These are phyloP conservation scores for Prunella himalayana DNA, from an alignment of 2,113 vertebrate genomes.

Conservation along the genomic window DNA sequence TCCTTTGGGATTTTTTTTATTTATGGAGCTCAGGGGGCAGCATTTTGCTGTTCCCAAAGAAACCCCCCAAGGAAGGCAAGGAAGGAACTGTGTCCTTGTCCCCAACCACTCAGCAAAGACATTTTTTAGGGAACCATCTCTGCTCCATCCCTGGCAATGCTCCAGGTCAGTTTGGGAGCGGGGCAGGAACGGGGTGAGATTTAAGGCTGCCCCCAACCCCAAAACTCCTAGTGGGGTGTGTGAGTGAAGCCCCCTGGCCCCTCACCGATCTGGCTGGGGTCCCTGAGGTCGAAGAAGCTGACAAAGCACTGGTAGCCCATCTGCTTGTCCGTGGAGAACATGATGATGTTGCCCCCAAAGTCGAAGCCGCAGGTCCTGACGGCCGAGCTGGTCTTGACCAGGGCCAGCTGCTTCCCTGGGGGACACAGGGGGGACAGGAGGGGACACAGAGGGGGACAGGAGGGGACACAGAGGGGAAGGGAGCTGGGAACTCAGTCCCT, in stretches of 20 bases:
- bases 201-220: neutral
- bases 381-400: slow-evolving; percentile 91
- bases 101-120: too few species aligned
- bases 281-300: slow-evolving; percentile 91
- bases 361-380: slow-evolving; percentile 96
- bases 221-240: neutral
- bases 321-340: slow-evolving; percentile 99
- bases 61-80: neutral
- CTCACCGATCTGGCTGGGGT: slow-evolving; percentile 88
- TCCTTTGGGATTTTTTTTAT: too few species aligned
- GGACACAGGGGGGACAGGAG: neutral
- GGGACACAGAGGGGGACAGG: too few species aligned
- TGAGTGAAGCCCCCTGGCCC: neutral
- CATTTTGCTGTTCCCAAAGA: neutral
- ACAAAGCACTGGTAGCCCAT: slow-evolving; percentile 98
- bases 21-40: neutral
- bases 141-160: too few species aligned
- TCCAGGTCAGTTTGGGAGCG: too few species aligned
- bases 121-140: too few species aligned
- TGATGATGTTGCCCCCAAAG: slow-evolving; percentile 98
- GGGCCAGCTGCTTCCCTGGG: slow-evolving; percentile 90
- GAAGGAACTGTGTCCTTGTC: neutral
- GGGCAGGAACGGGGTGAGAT: neutral
- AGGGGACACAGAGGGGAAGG: too few species aligned
- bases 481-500: neutral